Evolutionary conservation across 2,113 vertebrate genomes (phyloP).

Genomic region (Zosterops borbonicus): DNA sequence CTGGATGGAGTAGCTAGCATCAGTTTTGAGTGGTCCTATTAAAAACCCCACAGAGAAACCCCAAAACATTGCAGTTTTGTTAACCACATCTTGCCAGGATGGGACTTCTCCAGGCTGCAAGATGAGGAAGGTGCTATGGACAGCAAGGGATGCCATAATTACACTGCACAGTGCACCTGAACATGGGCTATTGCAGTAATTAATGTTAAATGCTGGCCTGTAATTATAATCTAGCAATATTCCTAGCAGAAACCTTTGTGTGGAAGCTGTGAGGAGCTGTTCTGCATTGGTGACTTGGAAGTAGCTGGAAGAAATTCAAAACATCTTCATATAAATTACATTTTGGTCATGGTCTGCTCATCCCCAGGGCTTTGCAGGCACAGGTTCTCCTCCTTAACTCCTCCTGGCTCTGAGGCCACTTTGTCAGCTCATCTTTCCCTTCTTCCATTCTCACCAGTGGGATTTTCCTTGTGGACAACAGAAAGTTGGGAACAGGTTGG

Average conservation of each 20-base stretch:
- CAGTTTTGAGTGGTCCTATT: not conserved
- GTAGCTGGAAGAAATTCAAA: conserved; percentile 33
- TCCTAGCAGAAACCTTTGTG: not conserved
- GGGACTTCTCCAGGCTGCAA: not conserved
- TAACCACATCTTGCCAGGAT: not conserved
- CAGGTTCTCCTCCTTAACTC: not conserved
- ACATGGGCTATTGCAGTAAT: conserved; percentile 11
- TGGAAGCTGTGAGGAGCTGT: not conserved
- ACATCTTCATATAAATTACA: conserved; percentile 38
- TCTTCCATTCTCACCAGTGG: no score
- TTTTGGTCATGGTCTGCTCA: conserved; percentile 44
- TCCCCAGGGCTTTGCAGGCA: not conserved
- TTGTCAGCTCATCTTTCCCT: not conserved
- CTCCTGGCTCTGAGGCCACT: not conserved
- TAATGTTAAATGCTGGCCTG: conserved; percentile 21
- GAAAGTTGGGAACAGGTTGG: rapidly evolving
- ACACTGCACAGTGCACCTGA: conserved; percentile 5
- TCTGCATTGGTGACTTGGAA: conserved; percentile 9
- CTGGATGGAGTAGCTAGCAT: not conserved
- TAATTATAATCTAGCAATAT: conserved; percentile 4
- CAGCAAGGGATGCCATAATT: not conserved
- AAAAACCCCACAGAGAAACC: not conserved
- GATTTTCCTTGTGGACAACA: not conserved
- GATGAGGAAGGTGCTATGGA: not conserved
- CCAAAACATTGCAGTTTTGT: not conserved